These are phyloP conservation scores for Brachypodius melanocephalos DNA, from an alignment of 2,113 vertebrate species.

Conservation along the genomic window DNA sequence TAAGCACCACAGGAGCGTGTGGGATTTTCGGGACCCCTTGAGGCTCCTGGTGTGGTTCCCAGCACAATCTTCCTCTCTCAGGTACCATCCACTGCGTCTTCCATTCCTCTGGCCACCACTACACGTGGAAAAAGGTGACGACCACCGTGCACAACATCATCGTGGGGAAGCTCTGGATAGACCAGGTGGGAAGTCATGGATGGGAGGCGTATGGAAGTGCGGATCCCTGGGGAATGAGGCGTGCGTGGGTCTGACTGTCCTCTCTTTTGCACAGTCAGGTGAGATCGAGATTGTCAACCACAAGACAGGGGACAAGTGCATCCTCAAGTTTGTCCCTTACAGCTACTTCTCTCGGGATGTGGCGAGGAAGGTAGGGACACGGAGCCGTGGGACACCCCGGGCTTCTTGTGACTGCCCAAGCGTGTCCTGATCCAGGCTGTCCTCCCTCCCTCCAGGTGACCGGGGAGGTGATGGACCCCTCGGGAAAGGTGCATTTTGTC, in stretches of 20 bases:
- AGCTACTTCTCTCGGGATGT: conserved; percentile 97
- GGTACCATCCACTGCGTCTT: conserved; percentile 95
- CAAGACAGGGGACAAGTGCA: conserved; percentile 91
- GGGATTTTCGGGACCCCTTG: rapidly evolving
- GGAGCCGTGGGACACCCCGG: rapidly evolving
- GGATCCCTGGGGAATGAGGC: background rate
- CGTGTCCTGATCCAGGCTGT: too few relatives aligned
- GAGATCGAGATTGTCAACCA: conserved; percentile 95
- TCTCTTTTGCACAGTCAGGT: conserved; percentile 79
- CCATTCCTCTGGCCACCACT: conserved; percentile 89
- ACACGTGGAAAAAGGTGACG: conserved; percentile 97
- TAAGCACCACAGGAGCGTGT: conserved; percentile 32
- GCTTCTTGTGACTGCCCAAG: rapidly evolving
- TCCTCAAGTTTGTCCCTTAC: conserved; percentile 95
- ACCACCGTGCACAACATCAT: conserved; percentile 99
- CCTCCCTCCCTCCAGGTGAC: conserved; percentile 79
- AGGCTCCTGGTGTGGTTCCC: background rate
- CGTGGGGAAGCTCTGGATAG: conserved; percentile 97
- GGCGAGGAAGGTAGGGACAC: conserved; percentile 84
- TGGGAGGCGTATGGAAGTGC: rapidly evolving
- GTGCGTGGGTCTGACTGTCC: background rate
- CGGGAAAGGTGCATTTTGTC: conserved; percentile 88
- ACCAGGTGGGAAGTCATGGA: conserved; percentile 81
- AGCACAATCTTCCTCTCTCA: background rate
- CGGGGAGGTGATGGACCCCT: conserved; percentile 87